Evolutionary conservation across 2,113 vertebrate species (phyloP).

Genomic region (Columba livia): DNA sequence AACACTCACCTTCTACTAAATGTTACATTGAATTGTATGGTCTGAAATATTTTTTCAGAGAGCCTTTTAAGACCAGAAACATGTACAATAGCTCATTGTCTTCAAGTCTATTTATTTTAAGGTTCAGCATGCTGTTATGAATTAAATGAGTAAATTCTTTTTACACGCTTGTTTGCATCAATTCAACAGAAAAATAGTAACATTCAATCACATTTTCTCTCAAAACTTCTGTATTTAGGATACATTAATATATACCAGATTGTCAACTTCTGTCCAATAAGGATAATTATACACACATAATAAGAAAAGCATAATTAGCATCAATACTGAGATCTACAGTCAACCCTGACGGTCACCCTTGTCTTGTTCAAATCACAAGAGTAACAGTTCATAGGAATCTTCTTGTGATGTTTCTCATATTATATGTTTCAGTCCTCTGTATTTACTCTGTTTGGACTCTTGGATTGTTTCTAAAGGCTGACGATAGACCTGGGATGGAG

Average conservation of each 20-base stretch:
- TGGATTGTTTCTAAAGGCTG: not conserved
- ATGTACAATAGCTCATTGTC: not conserved
- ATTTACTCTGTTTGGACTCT: not conserved
- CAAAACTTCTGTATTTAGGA: not conserved
- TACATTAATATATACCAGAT: not conserved
- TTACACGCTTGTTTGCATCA: not conserved
- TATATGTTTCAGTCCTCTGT: not conserved
- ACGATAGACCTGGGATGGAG: not conserved
- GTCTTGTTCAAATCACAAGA: not conserved
- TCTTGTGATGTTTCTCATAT: not conserved
- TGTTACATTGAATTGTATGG: not conserved
- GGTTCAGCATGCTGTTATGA: not conserved
- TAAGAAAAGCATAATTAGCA: not conserved
- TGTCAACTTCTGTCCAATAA: not conserved
- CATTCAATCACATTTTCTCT: not conserved
- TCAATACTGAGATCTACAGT: not conserved
- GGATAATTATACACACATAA: rapidly evolving
- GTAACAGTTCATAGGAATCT: not conserved
- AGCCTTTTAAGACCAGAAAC: not conserved
- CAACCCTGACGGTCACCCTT: not conserved
- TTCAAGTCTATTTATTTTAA: not conserved
- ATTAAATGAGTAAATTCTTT: not conserved
- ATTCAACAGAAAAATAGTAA: not conserved
- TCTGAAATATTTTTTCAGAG: not conserved
- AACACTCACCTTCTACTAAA: not conserved